Percentiles rank a stretch among this genome's conserved stretches.
Evolutionary conservation across 1,140 invertebrate genomes (phyloP).

Genomic region (Chironomus tepperi): DNA sequence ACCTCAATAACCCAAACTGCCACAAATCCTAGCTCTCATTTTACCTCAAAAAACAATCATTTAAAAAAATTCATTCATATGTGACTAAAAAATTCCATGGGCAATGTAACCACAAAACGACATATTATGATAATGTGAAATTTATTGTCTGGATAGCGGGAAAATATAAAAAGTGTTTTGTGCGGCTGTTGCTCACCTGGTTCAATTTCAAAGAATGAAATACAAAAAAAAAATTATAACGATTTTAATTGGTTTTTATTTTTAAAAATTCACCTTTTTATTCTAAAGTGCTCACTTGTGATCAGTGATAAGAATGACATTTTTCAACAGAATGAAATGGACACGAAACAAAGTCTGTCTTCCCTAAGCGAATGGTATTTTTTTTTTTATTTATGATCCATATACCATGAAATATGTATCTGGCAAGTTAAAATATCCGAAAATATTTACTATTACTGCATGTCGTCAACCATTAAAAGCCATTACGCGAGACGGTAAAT

Average conservation of each 20-base stretch:
- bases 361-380: background rate
- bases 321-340: background rate
- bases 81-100: background rate
- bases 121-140: constrained; percentile 23
- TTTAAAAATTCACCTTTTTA: background rate
- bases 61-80: background rate
- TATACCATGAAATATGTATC: constrained; percentile 20
- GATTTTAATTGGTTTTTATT: constrained; percentile 22
- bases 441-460: constrained; percentile 4
- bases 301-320: constrained; percentile 20
- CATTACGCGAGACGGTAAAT: background rate
- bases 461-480: constrained; percentile 19
- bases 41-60: too few relatives aligned
- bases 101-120: constrained; percentile 1
- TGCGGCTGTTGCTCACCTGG: constrained; percentile 17
- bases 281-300: background rate
- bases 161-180: background rate
- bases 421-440: background rate
- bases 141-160: constrained; percentile 17
- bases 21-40: too few relatives aligned
- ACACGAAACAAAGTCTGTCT: background rate
- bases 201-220: background rate
- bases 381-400: constrained; percentile 20
- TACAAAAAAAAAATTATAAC: background rate
- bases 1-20: too few relatives aligned